These are phyloP conservation scores for Bombus soroeensis DNA, from an alignment of 1,140 invertebrate species.

Conservation along the genomic window DNA sequence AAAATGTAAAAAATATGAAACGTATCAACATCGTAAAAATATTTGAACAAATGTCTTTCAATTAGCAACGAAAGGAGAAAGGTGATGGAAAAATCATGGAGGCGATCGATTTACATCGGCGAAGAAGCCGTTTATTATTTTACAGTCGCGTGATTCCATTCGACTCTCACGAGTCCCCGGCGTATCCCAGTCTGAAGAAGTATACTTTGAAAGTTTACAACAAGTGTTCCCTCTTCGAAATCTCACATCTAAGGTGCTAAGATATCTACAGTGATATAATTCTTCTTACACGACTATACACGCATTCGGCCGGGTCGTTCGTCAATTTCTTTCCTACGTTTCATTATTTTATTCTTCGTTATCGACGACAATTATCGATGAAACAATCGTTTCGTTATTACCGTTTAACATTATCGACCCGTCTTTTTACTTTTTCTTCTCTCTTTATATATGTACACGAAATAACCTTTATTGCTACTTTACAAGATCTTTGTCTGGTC, in stretches of 20 bases:
- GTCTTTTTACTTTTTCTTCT: neutral
- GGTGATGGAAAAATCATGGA: neutral
- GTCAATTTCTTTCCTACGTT: neutral
- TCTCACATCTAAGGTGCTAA: slow-evolving; percentile 79
- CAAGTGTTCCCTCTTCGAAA: slow-evolving; percentile 69
- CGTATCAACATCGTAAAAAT: too few species aligned
- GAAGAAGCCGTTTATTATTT: slow-evolving; percentile 63
- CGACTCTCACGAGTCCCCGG: slow-evolving; percentile 27
- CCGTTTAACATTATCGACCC: neutral
- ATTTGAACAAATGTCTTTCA: too few species aligned
- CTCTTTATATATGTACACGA: slow-evolving; percentile 68
- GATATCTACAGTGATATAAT: slow-evolving; percentile 81
- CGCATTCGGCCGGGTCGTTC: slow-evolving; percentile 40
- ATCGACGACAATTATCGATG: neutral
- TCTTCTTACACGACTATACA: slow-evolving; percentile 62
- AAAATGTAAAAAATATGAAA: too few species aligned
- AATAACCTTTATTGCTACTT: slow-evolving; percentile 75
- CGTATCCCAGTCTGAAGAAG: slow-evolving; percentile 37
- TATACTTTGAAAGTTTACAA: slow-evolving; percentile 64
- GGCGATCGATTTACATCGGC: slow-evolving; percentile 26
- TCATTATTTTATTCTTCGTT: neutral
- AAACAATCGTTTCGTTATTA: slow-evolving; percentile 1
- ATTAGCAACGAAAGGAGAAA: too few species aligned
- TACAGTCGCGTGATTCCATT: slow-evolving; percentile 48
- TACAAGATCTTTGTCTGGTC: slow-evolving; percentile 65